A percentile compares a stretch with the other conserved stretches of the same genome.
Conservation (phyloP, 1,140 invertebrate genomes). For the Lamellibrachia luymesi region DNA sequence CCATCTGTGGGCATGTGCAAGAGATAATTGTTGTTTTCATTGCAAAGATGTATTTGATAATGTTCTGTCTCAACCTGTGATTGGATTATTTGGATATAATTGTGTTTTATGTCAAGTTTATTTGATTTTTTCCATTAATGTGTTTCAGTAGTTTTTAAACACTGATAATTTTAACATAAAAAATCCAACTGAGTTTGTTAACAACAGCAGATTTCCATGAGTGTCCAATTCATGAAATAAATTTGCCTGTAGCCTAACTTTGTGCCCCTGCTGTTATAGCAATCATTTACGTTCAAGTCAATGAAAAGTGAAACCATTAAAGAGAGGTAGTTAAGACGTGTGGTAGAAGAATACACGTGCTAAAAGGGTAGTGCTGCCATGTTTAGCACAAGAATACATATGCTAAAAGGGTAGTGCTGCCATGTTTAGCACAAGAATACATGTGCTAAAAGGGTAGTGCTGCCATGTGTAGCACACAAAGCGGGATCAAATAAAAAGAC, state of each 20-base stretch:
- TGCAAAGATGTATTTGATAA: background rate
- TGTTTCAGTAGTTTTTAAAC: background rate
- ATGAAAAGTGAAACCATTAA: background rate
- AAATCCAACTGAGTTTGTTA: background rate
- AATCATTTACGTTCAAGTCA: background rate
- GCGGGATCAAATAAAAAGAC: background rate
- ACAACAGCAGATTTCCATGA: background rate
- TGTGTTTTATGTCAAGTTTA: background rate
- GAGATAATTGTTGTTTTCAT: background rate
- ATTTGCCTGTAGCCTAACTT: background rate
- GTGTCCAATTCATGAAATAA: background rate
- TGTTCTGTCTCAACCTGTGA: background rate
- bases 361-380: too few relatives aligned
- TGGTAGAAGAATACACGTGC: too few relatives aligned
- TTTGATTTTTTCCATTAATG: background rate
- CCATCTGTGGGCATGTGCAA: slow-evolving; percentile 3
- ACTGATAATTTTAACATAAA: background rate
- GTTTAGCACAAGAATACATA: background rate
- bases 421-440: background rate
- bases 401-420: too few relatives aligned
- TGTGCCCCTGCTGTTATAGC: background rate
- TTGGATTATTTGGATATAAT: background rate
- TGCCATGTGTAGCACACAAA: too few relatives aligned
- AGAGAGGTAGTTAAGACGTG: too few relatives aligned
- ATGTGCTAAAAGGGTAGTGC: too few relatives aligned